Base-by-base conservation (phyloP, 2,797 vertebrate species). In the Rhinichthys osculus region DNA sequence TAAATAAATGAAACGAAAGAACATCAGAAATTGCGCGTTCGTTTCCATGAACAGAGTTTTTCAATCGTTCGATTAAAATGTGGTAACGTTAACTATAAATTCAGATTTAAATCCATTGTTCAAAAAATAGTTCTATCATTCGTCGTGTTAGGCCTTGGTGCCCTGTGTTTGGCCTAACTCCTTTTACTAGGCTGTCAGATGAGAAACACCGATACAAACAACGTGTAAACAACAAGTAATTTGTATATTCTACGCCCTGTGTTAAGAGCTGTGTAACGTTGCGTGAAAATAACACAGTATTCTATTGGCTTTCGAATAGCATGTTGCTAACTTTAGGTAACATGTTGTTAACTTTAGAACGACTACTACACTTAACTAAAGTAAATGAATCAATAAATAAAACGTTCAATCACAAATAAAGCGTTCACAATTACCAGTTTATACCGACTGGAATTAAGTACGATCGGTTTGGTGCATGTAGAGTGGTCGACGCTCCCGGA, bases 371-470 rank as follows among this genome's bases (percentile, higher is more conserved):
- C 4, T 42, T 44, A 33, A 78, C n/a, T n/a, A 16, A 59, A 54
- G 35, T 33, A 5, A 69, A 81, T n/a, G 0, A 50, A 52, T 33
- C 13, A 71, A n/a, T 69, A 38, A 23, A 67, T 59, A 27, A 70
- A 59, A 62, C 33, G 52, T 27, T 80, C 2, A 80, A 19, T 59
- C 35, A 78, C 27, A 73, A 72, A 73, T 73, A 72, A 85, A 85
- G 40, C 78, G 54, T 64, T 64, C 3, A 73, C 67, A 81, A 86
- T 86, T 82, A 86, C 79, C 85, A 78, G 72, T 57, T 77, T 76
- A 69, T 77, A 86, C 71, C 72, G 81, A 82, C 42, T 83, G 72
- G 62, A 86, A 70, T 44, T 44, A 78, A 77, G 50, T 47, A 38
- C 57, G 66, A 59, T 85, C 77, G 78, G 54, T 62, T 64, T 52